These are phyloP conservation scores for Apodemia mormo DNA, from an alignment of 2,888 invertebrate genomes.

Conservation along the genomic window DNA sequence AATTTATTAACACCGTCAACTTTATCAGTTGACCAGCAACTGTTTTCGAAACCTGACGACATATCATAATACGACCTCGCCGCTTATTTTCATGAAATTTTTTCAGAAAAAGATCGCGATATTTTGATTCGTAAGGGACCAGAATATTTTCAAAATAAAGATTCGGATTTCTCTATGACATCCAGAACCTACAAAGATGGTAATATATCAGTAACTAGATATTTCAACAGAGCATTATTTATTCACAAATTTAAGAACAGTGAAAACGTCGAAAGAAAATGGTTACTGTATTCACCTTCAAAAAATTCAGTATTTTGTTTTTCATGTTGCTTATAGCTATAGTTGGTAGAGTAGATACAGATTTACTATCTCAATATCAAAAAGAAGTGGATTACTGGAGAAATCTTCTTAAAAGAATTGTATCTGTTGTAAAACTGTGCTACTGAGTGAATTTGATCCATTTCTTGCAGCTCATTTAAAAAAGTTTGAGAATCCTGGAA, in stretches of 20 bases:
- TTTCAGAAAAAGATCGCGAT: conserved; percentile 27
- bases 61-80: conserved; percentile 28
- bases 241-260: conserved; percentile 34
- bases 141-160: conserved; percentile 36
- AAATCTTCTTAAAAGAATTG: conserved; percentile 35
- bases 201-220: conserved; percentile 33
- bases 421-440: conserved; percentile 35
- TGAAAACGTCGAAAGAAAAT: conserved; percentile 37
- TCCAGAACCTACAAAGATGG: conserved; percentile 33
- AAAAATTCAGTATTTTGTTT: conserved; percentile 35
- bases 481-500: conserved; percentile 31
- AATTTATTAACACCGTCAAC: conserved; percentile 21
- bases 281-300: conserved; percentile 35
- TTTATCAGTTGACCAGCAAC: conserved; percentile 28
- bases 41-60: conserved; percentile 28
- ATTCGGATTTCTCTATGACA: conserved; percentile 33
- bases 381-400: conserved; percentile 36
- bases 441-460: conserved; percentile 31
- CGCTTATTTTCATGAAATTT: conserved; percentile 30
- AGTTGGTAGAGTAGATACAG: conserved; percentile 32
- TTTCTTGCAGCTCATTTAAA: conserved; percentile 30
- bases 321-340: conserved; percentile 31
- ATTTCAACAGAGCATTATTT: conserved; percentile 33
- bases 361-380: conserved; percentile 32
- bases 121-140: conserved; percentile 36